These are phyloP conservation scores for Macrocentrus cingulum DNA, from an alignment of 1,140 invertebrate genomes.

Conservation along the genomic window DNA sequence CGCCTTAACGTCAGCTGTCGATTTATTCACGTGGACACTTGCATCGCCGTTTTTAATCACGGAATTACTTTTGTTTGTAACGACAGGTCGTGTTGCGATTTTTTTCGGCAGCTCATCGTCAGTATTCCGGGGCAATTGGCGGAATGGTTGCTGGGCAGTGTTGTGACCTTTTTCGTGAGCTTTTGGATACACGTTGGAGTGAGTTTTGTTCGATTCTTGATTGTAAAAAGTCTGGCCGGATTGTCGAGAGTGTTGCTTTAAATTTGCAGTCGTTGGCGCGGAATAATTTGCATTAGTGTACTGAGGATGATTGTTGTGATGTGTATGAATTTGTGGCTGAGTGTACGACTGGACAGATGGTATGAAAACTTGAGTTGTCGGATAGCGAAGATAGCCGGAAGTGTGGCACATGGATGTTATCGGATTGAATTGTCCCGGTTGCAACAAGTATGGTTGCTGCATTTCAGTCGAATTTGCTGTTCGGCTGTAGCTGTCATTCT, in stretches of 20 bases:
- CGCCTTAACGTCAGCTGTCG: not conserved
- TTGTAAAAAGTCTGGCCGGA: slow-evolving; percentile 24
- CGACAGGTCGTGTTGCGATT: not conserved
- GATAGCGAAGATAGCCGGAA: slow-evolving; percentile 12
- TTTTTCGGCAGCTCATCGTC: not conserved
- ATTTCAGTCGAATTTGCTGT: slow-evolving; percentile 42
- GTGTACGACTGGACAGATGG: slow-evolving; percentile 30
- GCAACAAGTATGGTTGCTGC: slow-evolving; percentile 39
- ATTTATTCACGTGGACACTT: not conserved
- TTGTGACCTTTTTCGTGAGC: slow-evolving; percentile 6
- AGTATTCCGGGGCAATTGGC: slow-evolving; percentile 17
- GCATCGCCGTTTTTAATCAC: not conserved
- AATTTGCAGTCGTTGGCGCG: slow-evolving; percentile 31
- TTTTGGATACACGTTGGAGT: slow-evolving; percentile 2
- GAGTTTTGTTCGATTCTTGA: slow-evolving; percentile 5
- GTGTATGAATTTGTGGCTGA: slow-evolving; percentile 32
- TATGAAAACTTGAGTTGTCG: slow-evolving; percentile 39
- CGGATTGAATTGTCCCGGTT: slow-evolving; percentile 34
- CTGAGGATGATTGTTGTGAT: slow-evolving; percentile 30
- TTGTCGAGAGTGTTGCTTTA: slow-evolving; percentile 38
- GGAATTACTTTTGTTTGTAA: slow-evolving; percentile 2
- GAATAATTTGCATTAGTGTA: slow-evolving; percentile 35
- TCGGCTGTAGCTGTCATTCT: slow-evolving; percentile 39
- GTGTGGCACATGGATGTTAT: slow-evolving; percentile 29
- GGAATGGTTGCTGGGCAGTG: slow-evolving; percentile 17